A percentile compares a stretch with the other conserved stretches of the same genome.
phyloP scores from a whole-genome alignment of 2,888 invertebrate genomes.

The Watsonalla binaria region DNA sequence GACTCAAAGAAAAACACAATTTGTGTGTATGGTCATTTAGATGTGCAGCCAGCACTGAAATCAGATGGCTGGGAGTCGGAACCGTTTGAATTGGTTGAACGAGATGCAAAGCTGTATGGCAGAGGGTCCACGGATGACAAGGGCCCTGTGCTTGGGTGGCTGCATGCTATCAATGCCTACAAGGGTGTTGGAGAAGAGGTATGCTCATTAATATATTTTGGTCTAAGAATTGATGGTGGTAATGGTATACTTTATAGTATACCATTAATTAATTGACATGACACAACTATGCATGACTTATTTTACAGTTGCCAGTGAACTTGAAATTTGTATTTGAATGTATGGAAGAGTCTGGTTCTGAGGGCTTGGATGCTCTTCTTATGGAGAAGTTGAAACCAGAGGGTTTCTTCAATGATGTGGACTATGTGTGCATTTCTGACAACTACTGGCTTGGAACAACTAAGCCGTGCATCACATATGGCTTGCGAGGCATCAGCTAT shows the following conservation, averaged over 20 bases:
- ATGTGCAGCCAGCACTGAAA: conserved; percentile 96
- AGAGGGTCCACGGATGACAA: conserved; percentile 97
- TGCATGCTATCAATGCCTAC: conserved; percentile 94
- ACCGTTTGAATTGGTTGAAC: conserved; percentile 93
- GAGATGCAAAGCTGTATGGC: conserved; percentile 93
- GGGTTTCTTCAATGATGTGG: conserved; percentile 89
- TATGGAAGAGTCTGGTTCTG: conserved; percentile 99
- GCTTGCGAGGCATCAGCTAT: conserved; percentile 95
- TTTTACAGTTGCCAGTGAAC: conserved; percentile 82
- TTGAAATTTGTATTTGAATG: conserved; percentile 96
- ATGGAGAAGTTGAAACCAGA: conserved; percentile 74
- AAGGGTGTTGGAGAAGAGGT: conserved; percentile 83
- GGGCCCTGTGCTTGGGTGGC: conserved; percentile 96
- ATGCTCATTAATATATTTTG: conserved; percentile 9
- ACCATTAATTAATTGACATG: no score
- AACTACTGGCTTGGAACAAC: conserved; percentile 98
- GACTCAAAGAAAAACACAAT: conserved; percentile 95
- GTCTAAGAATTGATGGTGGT: neutral
- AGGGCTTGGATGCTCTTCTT: conserved; percentile 94
- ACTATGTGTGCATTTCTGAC: conserved; percentile 98
- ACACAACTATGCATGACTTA: neutral
- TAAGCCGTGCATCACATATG: conserved; percentile 98
- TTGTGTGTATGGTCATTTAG: conserved; percentile 97
- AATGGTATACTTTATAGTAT: no score
- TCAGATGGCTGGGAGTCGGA: conserved; percentile 98